Evolutionary conservation across 2,888 invertebrate species (phyloP).

Genomic region (Siphlonurus alternatus): DNA sequence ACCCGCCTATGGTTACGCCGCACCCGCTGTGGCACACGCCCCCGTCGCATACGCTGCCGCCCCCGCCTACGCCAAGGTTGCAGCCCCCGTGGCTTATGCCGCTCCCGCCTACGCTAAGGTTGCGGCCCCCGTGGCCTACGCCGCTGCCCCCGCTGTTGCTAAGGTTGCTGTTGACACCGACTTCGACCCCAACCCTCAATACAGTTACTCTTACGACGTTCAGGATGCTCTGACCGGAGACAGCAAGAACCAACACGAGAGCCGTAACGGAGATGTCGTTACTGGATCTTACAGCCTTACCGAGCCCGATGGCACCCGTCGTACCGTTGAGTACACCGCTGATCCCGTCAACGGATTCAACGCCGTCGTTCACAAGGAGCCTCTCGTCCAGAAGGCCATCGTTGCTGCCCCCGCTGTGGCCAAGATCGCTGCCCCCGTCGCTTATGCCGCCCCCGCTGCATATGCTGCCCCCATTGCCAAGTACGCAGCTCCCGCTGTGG

Average conservation of each 20-base stretch:
- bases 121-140: constrained; percentile 1
- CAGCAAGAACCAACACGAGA: constrained; percentile 10
- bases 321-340: constrained; percentile 10
- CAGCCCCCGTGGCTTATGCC: constrained; percentile 5
- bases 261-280: constrained; percentile 10
- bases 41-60: constrained; percentile 4
- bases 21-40: constrained; percentile 2
- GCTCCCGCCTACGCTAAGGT: constrained; percentile 3
- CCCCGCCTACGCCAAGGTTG: not conserved
- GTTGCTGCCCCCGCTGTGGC: not conserved
- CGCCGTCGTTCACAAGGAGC: constrained; percentile 10
- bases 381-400: constrained; percentile 9
- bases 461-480: not conserved
- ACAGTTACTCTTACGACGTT: constrained; percentile 10
- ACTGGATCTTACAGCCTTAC: constrained; percentile 8
- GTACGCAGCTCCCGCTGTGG: not conserved
- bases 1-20: not conserved
- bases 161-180: constrained; percentile 10
- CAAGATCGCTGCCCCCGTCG: constrained; percentile 15
- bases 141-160: constrained; percentile 1
- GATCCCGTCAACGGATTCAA: constrained; percentile 12
- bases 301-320: constrained; percentile 10
- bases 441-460: constrained; percentile 15
- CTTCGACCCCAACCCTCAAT: constrained; percentile 11
- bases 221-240: constrained; percentile 12